Evolutionary conservation across 2,113 vertebrate genomes (phyloP).

Genomic region (Platichthys flesus): DNA sequence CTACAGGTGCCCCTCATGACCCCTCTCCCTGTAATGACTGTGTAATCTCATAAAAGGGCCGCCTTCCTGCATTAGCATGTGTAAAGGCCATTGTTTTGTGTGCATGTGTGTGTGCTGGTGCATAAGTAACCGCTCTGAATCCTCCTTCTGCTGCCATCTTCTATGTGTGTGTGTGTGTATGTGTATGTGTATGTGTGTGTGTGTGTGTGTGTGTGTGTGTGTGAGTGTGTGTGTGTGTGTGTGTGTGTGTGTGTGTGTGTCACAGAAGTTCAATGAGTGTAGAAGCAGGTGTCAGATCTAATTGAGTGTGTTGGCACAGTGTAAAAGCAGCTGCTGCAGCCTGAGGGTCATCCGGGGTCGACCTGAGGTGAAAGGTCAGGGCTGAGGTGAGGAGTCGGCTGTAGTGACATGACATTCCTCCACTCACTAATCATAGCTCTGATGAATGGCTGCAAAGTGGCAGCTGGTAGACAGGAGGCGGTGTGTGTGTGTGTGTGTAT

Average conservation of each 20-base stretch:
- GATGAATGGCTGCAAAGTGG: constrained; percentile 70
- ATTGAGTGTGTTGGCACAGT: constrained; percentile 64
- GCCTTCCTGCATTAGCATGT: constrained; percentile 67
- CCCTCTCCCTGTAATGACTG: constrained; percentile 74
- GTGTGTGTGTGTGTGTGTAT: constrained; percentile 43
- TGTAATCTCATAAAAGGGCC: constrained; percentile 78
- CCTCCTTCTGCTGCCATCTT: background rate
- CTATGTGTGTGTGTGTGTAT: background rate
- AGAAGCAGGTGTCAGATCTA: constrained; percentile 73
- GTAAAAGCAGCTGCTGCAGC: constrained; percentile 70
- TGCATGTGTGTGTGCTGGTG: background rate
- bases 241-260: constrained; percentile 7
- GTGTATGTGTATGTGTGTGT: constrained; percentile 7
- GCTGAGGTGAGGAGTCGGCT: constrained; percentile 64
- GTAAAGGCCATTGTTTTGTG: constrained; percentile 4
- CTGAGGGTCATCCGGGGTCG: constrained; percentile 38
- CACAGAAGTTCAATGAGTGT: constrained; percentile 22
- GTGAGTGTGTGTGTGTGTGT: constrained; percentile 4
- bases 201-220: constrained; percentile 7
- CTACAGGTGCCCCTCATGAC: constrained; percentile 74
- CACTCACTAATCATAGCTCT: constrained; percentile 72
- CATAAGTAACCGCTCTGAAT: background rate
- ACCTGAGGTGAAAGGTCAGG: constrained; percentile 65
- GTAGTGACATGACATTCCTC: constrained; percentile 75
- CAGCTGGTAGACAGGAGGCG: constrained; percentile 71